Conservation (phyloP, 2,888 invertebrate species). For the Helleia helle region DNA sequence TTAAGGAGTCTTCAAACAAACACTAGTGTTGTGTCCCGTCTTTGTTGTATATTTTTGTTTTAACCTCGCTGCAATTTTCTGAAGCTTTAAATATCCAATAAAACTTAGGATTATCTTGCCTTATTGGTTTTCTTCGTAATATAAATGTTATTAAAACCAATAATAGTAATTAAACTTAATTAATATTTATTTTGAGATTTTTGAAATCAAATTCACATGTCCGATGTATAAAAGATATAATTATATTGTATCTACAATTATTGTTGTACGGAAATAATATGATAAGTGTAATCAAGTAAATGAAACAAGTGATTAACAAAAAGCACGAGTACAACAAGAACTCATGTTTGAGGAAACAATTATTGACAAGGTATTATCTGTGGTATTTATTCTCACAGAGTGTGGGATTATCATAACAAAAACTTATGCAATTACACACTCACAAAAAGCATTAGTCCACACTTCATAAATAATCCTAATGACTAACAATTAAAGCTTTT, state of each 20-base stretch:
- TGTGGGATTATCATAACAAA: not conserved
- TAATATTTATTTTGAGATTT: not conserved
- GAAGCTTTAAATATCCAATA: not conserved
- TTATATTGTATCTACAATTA: too few species aligned
- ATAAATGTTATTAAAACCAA: too few species aligned
- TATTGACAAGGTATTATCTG: not conserved
- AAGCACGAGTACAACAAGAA: too few species aligned
- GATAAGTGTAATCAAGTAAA: not conserved
- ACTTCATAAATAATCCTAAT: conserved; percentile 1
- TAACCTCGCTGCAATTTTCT: not conserved
- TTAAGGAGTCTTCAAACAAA: not conserved
- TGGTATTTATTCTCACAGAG: not conserved
- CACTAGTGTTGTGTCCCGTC: not conserved
- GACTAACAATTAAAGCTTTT: not conserved
- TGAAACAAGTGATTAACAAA: not conserved
- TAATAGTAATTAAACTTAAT: too few species aligned
- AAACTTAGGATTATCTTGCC: too few species aligned
- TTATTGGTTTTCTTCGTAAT: too few species aligned
- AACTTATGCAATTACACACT: not conserved
- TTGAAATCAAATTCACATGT: not conserved
- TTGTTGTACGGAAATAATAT: too few species aligned
- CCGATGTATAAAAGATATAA: too few species aligned
- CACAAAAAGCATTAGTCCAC: not conserved
- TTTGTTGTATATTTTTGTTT: too few species aligned
- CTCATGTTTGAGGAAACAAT: not conserved